These are phyloP conservation scores for Zaprionus camerounensis DNA, from an alignment of 1,140 invertebrate species.

Conservation along the genomic window DNA sequence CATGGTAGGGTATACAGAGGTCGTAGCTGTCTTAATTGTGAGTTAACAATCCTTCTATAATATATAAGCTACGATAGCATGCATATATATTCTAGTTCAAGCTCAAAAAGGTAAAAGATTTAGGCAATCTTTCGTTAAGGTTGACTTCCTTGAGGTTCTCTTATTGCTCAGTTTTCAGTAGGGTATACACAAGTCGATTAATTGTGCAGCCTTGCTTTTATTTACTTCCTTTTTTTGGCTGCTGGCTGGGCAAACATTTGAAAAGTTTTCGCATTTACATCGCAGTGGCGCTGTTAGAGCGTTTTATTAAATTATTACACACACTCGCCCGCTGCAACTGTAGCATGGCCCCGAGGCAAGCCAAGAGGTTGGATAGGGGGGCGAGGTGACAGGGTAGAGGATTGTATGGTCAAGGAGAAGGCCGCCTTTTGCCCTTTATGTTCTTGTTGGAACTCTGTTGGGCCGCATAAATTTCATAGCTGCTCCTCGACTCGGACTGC, in stretches of 20 bases:
- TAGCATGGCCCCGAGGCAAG: neutral
- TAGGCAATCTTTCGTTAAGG: no score
- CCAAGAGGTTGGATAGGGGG: neutral
- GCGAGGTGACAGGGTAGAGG: constrained; percentile 23
- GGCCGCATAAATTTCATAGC: constrained; percentile 70
- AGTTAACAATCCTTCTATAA: no score
- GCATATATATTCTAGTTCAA: no score
- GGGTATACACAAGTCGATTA: neutral
- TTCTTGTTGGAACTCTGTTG: constrained; percentile 23
- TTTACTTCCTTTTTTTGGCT: constrained; percentile 38
- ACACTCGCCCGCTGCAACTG: constrained; percentile 31
- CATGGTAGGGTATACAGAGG: no score
- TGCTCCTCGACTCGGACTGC: constrained; percentile 43
- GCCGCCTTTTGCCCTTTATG: constrained; percentile 32
- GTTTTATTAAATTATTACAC: constrained; percentile 81
- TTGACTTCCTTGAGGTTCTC: no score
- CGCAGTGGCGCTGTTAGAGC: constrained; percentile 76
- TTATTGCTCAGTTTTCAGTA: neutral
- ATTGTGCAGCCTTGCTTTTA: neutral
- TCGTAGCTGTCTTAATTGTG: no score
- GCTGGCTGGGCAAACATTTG: constrained; percentile 68
- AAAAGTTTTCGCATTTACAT: constrained; percentile 82
- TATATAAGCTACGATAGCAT: no score
- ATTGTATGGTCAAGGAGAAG: constrained; percentile 42
- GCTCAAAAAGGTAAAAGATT: no score